phyloP scores from a whole-genome alignment of 2,888 invertebrate genomes.

The Eremobia ochroleuca region DNA sequence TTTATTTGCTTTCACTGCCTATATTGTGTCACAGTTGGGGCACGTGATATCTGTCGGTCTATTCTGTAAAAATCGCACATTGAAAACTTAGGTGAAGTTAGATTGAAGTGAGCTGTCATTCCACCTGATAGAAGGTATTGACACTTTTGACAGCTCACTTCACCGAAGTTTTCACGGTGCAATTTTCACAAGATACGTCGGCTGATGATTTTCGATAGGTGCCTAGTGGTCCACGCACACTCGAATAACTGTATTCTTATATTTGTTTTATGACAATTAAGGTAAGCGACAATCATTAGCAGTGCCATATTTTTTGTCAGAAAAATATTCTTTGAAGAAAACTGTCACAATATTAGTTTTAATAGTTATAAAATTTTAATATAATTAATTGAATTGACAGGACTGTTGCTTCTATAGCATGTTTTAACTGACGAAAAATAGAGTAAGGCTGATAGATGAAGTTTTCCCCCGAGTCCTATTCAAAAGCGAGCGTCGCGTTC shows the following conservation, averaged over 20 bases:
- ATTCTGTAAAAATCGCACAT: not conserved
- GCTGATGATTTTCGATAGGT: conserved; percentile 26
- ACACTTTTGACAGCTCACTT: not conserved
- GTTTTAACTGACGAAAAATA: conserved; percentile 30
- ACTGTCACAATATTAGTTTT: conserved; percentile 30
- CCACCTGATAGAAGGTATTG: not conserved
- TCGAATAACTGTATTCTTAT: conserved; percentile 78
- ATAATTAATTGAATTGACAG: conserved; percentile 23
- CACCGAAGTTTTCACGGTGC: not conserved
- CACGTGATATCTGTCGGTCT: not conserved
- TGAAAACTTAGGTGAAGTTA: not conserved
- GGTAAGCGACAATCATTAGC: conserved; percentile 34
- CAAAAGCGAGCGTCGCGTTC: not conserved
- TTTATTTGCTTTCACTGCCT: conserved; percentile 66
- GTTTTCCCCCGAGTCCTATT: conserved; percentile 13
- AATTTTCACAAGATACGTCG: no score
- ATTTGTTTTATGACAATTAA: conserved; percentile 52
- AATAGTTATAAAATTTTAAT: conserved; percentile 16
- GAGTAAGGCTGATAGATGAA: not conserved
- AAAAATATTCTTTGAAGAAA: conserved; percentile 3
- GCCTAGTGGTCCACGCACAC: conserved; percentile 65
- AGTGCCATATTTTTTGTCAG: conserved; percentile 36
- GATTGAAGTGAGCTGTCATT: not conserved
- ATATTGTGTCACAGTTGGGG: conserved; percentile 29
- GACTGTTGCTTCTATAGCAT: not conserved